Percentiles rank a stretch among this genome's conserved stretches.
Conservation (phyloP, 1,140 invertebrate genomes). For the Hylyphantes graminicola region DNA sequence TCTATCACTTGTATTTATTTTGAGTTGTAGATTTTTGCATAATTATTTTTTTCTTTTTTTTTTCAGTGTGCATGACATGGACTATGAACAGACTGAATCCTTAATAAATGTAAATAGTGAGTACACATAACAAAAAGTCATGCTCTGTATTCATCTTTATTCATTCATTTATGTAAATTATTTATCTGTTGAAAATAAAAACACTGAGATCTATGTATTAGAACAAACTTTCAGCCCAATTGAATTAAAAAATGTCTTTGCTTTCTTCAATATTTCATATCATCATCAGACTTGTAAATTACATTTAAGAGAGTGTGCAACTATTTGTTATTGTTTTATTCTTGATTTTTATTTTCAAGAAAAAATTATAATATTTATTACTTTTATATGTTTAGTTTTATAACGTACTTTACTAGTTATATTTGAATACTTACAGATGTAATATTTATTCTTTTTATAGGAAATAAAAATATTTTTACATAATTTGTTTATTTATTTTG, state of each 20-base stretch:
- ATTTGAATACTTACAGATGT: background rate
- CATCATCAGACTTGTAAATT: conserved; percentile 15
- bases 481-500: conserved; percentile 11
- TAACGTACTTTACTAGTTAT: background rate
- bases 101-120: conserved; percentile 70
- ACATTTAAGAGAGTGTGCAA: background rate
- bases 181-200: conserved; percentile 3
- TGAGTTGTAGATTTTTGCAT: too few species aligned
- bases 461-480: conserved; percentile 5
- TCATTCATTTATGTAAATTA: background rate
- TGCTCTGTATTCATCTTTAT: background rate
- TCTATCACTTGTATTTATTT: too few species aligned
- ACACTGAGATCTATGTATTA: background rate
- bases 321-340: conserved; percentile 1
- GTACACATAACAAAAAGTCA: conserved; percentile 44
- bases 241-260: conserved; percentile 13
- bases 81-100: conserved; percentile 80
- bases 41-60: background rate
- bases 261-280: background rate
- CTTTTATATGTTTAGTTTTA: conserved; percentile 25
- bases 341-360: conserved; percentile 6
- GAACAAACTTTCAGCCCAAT: conserved; percentile 15
- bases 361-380: conserved; percentile 9
- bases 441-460: conserved; percentile 3
- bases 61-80: conserved; percentile 75